phyloP scores from a whole-genome alignment of 2,888 invertebrate genomes.

The Lepidocyrtinus sp. region DNA sequence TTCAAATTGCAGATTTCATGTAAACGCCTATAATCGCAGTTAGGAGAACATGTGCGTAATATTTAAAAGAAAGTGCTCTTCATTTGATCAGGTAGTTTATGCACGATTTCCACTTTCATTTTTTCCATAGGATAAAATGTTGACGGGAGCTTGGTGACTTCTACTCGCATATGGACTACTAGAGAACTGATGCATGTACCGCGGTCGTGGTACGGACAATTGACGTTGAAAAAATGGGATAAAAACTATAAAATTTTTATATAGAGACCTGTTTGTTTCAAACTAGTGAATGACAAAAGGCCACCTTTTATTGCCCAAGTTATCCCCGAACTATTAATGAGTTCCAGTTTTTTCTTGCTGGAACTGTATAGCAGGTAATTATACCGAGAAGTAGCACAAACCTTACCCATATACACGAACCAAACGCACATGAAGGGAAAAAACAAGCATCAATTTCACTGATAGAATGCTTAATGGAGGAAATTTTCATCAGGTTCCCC shows the following conservation, averaged over 20 bases:
- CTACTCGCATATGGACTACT: background rate
- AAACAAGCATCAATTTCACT: constrained; percentile 45
- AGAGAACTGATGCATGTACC: background rate
- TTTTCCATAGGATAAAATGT: constrained; percentile 30
- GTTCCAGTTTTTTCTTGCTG: background rate
- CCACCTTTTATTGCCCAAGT: background rate
- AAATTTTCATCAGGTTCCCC: constrained; percentile 60
- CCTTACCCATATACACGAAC: constrained; percentile 12
- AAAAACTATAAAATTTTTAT: constrained; percentile 6
- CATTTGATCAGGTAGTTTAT: constrained; percentile 49
- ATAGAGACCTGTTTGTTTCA: constrained; percentile 51
- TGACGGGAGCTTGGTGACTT: constrained; percentile 23
- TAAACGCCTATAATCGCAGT: background rate
- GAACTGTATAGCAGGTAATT: constrained; percentile 20
- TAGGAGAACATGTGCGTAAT: background rate
- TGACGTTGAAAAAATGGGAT: constrained; percentile 4
- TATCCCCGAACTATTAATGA: constrained; percentile 44
- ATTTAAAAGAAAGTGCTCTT: constrained; percentile 23
- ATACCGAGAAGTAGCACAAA: constrained; percentile 28
- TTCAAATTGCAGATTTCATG: constrained; percentile 48
- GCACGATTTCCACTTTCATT: constrained; percentile 53
- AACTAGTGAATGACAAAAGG: background rate
- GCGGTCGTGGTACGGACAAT: too few relatives aligned
- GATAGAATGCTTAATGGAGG: constrained; percentile 59
- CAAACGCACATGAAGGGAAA: constrained; percentile 18